Conservation (phyloP, 1,140 invertebrate species). For the Drosophila bocqueti region DNA sequence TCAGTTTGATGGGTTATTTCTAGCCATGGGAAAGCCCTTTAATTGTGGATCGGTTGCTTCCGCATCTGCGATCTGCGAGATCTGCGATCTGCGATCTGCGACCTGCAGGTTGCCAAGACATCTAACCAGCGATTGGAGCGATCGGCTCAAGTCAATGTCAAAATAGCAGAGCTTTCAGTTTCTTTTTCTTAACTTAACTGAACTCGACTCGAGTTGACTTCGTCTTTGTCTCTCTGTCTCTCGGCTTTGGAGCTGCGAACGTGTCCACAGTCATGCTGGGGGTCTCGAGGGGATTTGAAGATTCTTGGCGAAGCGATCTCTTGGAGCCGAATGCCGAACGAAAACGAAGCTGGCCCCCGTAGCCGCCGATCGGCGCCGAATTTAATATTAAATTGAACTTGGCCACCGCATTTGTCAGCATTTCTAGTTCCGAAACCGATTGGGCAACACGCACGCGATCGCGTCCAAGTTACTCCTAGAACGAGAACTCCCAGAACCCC, state of each 20-base stretch:
- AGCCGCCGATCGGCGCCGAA: slow-evolving; percentile 51
- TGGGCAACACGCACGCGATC: slow-evolving; percentile 70
- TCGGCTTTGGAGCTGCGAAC: slow-evolving; percentile 49
- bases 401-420: slow-evolving; percentile 70
- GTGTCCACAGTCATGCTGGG: slow-evolving; percentile 65
- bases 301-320: slow-evolving; percentile 52
- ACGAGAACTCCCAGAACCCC: background rate
- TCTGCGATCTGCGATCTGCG: background rate
- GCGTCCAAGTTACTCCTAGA: slow-evolving; percentile 9
- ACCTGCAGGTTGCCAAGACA: slow-evolving; percentile 19
- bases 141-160: slow-evolving; percentile 71
- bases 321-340: slow-evolving; percentile 2
- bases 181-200: background rate
- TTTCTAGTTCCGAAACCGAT: slow-evolving; percentile 76
- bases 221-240: background rate
- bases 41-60: slow-evolving; percentile 28
- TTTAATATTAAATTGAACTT: slow-evolving; percentile 84
- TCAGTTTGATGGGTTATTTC: background rate
- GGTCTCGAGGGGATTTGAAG: slow-evolving; percentile 49
- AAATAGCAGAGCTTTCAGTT: slow-evolving; percentile 4
- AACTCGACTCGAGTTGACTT: background rate
- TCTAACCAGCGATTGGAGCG: slow-evolving; percentile 34
- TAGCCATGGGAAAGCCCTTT: slow-evolving; percentile 22
- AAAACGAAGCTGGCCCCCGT: slow-evolving; percentile 16
- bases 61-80: slow-evolving; percentile 33